These are phyloP conservation scores for Acipenser oxyrinchus DNA, from an alignment of 2,797 vertebrate genomes.

Conservation along the genomic window DNA sequence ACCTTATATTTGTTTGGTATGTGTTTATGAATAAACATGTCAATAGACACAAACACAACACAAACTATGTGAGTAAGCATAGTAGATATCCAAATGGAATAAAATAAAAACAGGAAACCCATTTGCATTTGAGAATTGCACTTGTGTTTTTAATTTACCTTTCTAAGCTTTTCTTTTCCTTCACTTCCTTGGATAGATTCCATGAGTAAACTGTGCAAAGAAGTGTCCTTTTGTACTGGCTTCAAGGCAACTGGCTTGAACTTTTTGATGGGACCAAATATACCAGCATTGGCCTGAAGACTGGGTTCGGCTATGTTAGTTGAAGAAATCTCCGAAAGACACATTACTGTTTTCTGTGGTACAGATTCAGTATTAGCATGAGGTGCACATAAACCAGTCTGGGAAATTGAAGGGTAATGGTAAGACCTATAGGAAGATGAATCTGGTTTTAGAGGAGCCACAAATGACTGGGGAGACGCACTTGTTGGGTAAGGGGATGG, in stretches of 20 bases:
- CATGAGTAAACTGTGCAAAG: conserved; percentile 84
- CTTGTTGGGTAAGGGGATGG: conserved; percentile 17
- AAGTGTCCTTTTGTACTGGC: conserved; percentile 69
- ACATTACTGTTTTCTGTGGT: too few species aligned
- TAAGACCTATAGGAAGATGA: conserved; percentile 10
- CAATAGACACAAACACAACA: too few species aligned
- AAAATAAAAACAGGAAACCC: too few species aligned
- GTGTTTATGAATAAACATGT: too few species aligned
- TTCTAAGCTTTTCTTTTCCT: conserved; percentile 74
- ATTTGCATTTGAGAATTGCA: neutral
- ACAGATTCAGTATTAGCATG: too few species aligned
- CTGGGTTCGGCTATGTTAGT: conserved; percentile 34
- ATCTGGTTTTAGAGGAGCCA: conserved; percentile 12
- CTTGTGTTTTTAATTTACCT: conserved; percentile 57
- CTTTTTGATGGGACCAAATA: conserved; percentile 86
- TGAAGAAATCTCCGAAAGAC: neutral
- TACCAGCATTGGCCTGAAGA: conserved; percentile 34
- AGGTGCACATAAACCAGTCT: conserved; percentile 19
- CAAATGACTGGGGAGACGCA: conserved; percentile 23
- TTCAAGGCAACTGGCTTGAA: conserved; percentile 75
- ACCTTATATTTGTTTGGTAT: too few species aligned
- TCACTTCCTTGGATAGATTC: conserved; percentile 80
- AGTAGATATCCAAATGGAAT: too few species aligned
- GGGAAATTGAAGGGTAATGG: conserved; percentile 9
- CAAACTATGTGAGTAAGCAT: too few species aligned